Evolutionary conservation across 2,888 invertebrate species (phyloP).

Genomic region (Polydrusus cervinus): DNA sequence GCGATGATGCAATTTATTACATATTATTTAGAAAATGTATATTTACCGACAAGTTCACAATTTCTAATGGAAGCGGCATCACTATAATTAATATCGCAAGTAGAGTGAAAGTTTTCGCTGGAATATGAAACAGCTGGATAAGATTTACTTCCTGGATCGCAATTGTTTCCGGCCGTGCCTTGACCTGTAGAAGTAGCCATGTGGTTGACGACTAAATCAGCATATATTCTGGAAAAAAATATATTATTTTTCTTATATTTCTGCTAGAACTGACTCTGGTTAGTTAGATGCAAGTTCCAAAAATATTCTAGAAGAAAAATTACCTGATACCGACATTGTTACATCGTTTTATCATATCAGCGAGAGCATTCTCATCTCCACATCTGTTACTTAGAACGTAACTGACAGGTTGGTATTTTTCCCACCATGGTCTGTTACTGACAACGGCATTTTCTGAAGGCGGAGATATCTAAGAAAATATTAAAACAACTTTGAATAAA

Average conservation of each 20-base stretch:
- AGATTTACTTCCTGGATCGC: conserved; percentile 69
- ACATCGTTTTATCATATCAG: conserved; percentile 85
- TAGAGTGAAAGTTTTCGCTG: conserved; percentile 79
- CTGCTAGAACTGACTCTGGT: too few species aligned
- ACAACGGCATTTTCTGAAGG: conserved; percentile 80
- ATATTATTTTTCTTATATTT: too few species aligned
- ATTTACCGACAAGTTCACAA: conserved; percentile 72
- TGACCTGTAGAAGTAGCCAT: conserved; percentile 77
- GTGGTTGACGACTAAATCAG: conserved; percentile 84
- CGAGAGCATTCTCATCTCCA: conserved; percentile 82
- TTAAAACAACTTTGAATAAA: too few species aligned
- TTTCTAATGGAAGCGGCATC: conserved; percentile 76
- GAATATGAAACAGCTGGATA: conserved; percentile 80
- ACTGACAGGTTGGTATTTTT: conserved; percentile 91
- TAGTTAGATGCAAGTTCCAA: too few species aligned
- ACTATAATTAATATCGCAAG: conserved; percentile 78
- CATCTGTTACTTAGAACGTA: conserved; percentile 85
- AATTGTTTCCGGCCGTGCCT: conserved; percentile 77
- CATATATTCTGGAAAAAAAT: conserved; percentile 75
- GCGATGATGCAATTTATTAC: too few species aligned
- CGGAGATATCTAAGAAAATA: conserved; percentile 80
- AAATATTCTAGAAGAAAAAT: background rate
- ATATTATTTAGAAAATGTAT: too few species aligned
- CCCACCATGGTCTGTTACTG: conserved; percentile 85
- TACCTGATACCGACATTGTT: conserved; percentile 84